Base-by-base conservation (phyloP, 2,797 vertebrate genomes). In the Peromyscus aztecus region DNA sequence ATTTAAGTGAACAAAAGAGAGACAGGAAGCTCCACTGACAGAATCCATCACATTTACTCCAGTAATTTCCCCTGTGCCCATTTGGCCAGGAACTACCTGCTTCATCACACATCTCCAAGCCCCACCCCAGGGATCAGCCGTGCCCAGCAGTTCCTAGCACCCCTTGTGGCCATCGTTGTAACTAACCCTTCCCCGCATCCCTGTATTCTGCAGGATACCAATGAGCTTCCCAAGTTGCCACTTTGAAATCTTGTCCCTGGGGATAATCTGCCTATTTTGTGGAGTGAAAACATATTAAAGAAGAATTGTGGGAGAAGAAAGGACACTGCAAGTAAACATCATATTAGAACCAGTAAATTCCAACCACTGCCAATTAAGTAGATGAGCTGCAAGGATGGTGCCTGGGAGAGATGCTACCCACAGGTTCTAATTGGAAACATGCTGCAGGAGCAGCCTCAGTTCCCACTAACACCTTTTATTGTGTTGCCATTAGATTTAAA, bases 1-100 rank as follows among this genome's bases (percentile, higher is more conserved):
- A 92, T 83, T 94, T 76, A 91, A 94, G 86, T 46, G 69, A 40
- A 83, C 49, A 69, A 43, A 57, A 71, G 16, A 88, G 23, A 94
- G 73, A 69, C 17, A 7, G 16, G 34, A 84, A 69, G 17, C 6
- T 81, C 76, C 34, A 31, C 17, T 6, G 10, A 17, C 40, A 27
- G 67, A 85, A 88, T 83, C 82, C 19, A 43, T 31, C 84, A 43
- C 71, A 24, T 87, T 89, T 75, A 63, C 31, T 92, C 55, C 12
- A 23, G 6, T 91, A 75, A 90, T 83, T 80, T 96, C 87, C 83
- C 49, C 31, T 71, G 21, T n/a, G 46, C 78, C 87, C 43, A 1
- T 77, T 61, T 89, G 93, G 40, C 46, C 77, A 67, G 67, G 24
- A 93, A 90, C 84, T 3, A 29, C 11, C 86, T 63, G 69, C 52